Base-by-base conservation (phyloP, 1,140 invertebrate species). In the Meloidogyne exigua region DNA sequence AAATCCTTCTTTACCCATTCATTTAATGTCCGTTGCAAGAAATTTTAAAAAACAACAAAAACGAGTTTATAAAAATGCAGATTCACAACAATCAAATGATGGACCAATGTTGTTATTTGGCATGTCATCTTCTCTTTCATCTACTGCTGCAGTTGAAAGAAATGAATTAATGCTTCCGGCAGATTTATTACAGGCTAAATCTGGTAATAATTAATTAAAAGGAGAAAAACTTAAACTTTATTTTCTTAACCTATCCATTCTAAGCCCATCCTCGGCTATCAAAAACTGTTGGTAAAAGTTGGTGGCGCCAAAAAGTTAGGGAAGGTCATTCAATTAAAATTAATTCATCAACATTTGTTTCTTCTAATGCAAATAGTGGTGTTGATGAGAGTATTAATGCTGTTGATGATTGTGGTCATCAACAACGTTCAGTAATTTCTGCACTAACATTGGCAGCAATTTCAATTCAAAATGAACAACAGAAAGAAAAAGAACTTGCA, bases 31-130 rank as follows among this genome's bases (percentile, higher is more conserved):
- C 13, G 62, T 73, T 62, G 72, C 72, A 4, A 26, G 57, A 25
- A n/a, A 21, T 62, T 64, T 73, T 21, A 23, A 12, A 28, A 10
- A 57, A 7, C 57, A 32, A 23, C 42, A 73, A 65, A 18, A 32
- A 64, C 72, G 65, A 9, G 2, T 32, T 32, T 23, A 44, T 69
- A 25, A 49, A 39, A 39, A 21, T 12, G 21, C 67, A 9, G 71
- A 72, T n/a, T 72, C 71, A 32, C 71, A 72, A 62, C 26, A 39
- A 44, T 72, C 71, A 21, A 28, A n/a, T 23, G 70, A 72, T 21
- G 49, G 32, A n/a, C 70, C 70, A n/a, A 36, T 25, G 25, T 25
- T 63, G 23, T 72, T 62, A 18, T 64, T 72, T 32, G 57, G 71
- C 12, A 21, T 49, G 15, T 49, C 44, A 18, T 18, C 44, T 49